Percentiles rank a stretch among this genome's conserved stretches.
These are phyloP conservation scores for Monochamus saltuarius DNA, from an alignment of 1,140 invertebrate genomes.

Conservation along the genomic window DNA sequence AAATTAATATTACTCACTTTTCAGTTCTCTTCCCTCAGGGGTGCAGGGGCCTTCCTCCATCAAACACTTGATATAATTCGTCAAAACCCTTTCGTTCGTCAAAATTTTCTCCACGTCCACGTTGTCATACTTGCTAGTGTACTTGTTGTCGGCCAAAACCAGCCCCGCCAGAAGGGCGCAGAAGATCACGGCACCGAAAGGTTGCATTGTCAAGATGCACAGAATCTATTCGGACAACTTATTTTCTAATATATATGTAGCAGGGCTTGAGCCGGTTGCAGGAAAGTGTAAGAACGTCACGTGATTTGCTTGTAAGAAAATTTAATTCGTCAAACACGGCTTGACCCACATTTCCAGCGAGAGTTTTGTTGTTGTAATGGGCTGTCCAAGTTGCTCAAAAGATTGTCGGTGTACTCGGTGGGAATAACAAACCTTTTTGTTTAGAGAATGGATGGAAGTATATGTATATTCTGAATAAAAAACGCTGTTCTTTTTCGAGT, in stretches of 20 bases:
- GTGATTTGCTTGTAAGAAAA: conserved; percentile 25
- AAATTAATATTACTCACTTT: conserved; percentile 57
- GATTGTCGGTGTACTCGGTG: too few relatives aligned
- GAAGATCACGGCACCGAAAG: conserved; percentile 22
- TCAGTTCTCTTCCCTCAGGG: conserved; percentile 66
- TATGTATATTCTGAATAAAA: too few relatives aligned
- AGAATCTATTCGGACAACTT: too few relatives aligned
- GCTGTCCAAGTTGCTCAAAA: too few relatives aligned
- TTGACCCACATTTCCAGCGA: conserved; percentile 26
- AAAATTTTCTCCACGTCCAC: conserved; percentile 66
- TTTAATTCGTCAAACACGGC: conserved; percentile 18
- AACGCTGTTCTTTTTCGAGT: too few relatives aligned
- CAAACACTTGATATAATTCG: conserved; percentile 67
- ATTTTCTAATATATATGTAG: too few relatives aligned
- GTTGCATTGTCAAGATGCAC: conserved; percentile 19
- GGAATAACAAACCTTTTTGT: too few relatives aligned
- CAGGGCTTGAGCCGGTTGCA: background rate
- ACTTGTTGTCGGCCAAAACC: conserved; percentile 34
- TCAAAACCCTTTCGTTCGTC: conserved; percentile 62
- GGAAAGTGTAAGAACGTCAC: conserved; percentile 29
- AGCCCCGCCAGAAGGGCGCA: conserved; percentile 13
- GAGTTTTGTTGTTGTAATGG: conserved; percentile 5
- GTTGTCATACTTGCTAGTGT: conserved; percentile 63
- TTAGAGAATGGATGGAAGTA: too few relatives aligned
- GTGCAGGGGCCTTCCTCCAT: conserved; percentile 71